A percentile compares a stretch with the other conserved stretches of the same genome.
These are phyloP conservation scores for Atethmia centrago DNA, from an alignment of 2,888 invertebrate species.

Conservation along the genomic window DNA sequence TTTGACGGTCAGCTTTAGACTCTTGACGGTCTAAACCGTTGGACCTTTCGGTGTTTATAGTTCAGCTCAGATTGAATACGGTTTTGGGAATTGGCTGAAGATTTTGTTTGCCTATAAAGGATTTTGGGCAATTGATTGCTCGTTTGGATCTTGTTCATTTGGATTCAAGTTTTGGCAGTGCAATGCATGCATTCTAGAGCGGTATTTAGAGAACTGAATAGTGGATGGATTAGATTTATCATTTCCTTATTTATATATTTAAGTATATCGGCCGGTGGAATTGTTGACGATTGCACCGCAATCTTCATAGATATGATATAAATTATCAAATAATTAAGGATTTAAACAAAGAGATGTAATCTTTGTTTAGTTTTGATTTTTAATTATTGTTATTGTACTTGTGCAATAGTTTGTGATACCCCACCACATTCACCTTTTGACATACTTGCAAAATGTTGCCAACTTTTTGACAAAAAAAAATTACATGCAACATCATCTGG, in stretches of 20 bases:
- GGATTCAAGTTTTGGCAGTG: neutral
- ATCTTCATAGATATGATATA: neutral
- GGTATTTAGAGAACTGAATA: neutral
- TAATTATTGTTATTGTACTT: neutral
- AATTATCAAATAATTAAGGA: neutral
- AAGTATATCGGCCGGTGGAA: neutral
- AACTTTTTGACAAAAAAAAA: neutral
- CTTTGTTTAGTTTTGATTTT: neutral
- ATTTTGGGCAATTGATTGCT: constrained; percentile 30
- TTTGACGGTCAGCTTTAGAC: constrained; percentile 65
- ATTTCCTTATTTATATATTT: neutral
- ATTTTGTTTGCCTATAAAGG: constrained; percentile 33
- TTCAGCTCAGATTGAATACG: constrained; percentile 56
- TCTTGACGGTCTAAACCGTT: constrained; percentile 64
- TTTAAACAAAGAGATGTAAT: neutral
- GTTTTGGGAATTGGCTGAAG: constrained; percentile 50
- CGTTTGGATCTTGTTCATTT: constrained; percentile 9
- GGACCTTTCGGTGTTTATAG: constrained; percentile 50
- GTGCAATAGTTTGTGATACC: neutral
- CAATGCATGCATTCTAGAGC: too few relatives aligned
- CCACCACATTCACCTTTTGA: neutral
- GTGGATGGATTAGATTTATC: neutral
- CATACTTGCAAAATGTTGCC: neutral
- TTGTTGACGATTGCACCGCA: neutral
- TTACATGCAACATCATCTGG: too few relatives aligned